These are phyloP conservation scores for Phallusia fumigata DNA, from an alignment of 23 tunicate genomes.

Conservation along the genomic window DNA sequence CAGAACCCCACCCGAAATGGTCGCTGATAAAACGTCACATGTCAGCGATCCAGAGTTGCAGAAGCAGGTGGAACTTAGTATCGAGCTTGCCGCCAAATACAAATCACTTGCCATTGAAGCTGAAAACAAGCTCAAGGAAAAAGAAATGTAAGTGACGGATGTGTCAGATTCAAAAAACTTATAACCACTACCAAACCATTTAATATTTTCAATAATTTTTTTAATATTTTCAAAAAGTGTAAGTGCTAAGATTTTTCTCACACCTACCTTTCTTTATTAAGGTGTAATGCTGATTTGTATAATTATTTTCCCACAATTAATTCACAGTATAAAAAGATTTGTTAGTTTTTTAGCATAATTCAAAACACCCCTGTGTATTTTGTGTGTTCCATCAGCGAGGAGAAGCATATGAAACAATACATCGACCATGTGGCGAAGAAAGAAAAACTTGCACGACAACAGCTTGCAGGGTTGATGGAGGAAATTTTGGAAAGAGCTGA, in stretches of 20 bases:
- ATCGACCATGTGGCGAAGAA: constrained; percentile 54
- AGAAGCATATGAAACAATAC: constrained; percentile 44
- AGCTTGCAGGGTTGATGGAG: constrained; percentile 60
- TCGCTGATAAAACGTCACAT: background rate
- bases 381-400: constrained; percentile 39
- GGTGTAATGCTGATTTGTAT: too few species aligned
- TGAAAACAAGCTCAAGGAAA: constrained; percentile 64
- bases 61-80: constrained; percentile 49
- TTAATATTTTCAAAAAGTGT: too few species aligned
- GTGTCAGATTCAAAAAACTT: too few species aligned
- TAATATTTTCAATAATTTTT: too few species aligned
- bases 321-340: too few species aligned
- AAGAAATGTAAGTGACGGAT: constrained; percentile 16
- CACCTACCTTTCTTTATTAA: too few species aligned
- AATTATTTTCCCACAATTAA: too few species aligned
- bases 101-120: constrained; percentile 60
- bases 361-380: too few species aligned
- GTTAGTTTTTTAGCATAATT: too few species aligned
- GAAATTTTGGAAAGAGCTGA: constrained; percentile 64
- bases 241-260: too few species aligned
- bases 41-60: constrained; percentile 11
- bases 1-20: too few species aligned
- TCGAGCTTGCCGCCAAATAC: constrained; percentile 78
- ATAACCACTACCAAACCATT: too few species aligned
- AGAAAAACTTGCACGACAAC: constrained; percentile 54